Evolutionary conservation across 2,888 invertebrate genomes (phyloP), one percentile per base, ranked within the genome.

Genomic region (Drosophila robusta): DNA sequence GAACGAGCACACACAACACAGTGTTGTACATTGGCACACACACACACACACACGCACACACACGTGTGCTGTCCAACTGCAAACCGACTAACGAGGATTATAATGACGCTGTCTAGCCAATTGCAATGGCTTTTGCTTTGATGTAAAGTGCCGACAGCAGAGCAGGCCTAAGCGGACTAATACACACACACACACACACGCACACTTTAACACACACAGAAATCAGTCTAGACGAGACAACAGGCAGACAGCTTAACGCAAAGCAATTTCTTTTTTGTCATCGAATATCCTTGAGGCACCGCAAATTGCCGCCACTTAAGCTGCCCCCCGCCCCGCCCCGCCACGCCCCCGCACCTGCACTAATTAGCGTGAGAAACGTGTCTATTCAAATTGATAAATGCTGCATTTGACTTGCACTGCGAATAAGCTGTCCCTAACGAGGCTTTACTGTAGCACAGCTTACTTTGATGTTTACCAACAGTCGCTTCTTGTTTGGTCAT

Each of bases 191-290:
- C 42, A 49, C 58, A 42, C 39, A 14, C 41, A 45, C 46, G 44
- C 24, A 36, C 60, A 51, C 56, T 16, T 39, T 16, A 52, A 52
- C 18, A 29, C 26, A 64, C 34, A 52, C 8, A 46, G 67, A 82
- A 79, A 79, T 88, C 87, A 79, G 83, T 83, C 83, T 83, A 83
- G 88, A 86, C 87, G 67, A 74, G 71, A 81, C 81, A 80, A 77
- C 71, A 55, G 70, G 68, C 79, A 85, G 79, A 73, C 82, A 80
- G 85, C 83, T 87, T 86, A 82, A 75, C 78, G 70, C 69, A 80
- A 87, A 71, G 85, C 78, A 85, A 89, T 88, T 87, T 85, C 86
- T 87, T 86, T 86, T 89, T 88, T 86, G 86, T 86, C 83, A 87
- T 88, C 70, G 80, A 88, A 87, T 87, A 89, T 76, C 83, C 88